Evolutionary conservation across 2,797 vertebrate species (phyloP), one percentile per base, ranked within the genome.

Genomic region (Yasuhikotakia modesta): DNA sequence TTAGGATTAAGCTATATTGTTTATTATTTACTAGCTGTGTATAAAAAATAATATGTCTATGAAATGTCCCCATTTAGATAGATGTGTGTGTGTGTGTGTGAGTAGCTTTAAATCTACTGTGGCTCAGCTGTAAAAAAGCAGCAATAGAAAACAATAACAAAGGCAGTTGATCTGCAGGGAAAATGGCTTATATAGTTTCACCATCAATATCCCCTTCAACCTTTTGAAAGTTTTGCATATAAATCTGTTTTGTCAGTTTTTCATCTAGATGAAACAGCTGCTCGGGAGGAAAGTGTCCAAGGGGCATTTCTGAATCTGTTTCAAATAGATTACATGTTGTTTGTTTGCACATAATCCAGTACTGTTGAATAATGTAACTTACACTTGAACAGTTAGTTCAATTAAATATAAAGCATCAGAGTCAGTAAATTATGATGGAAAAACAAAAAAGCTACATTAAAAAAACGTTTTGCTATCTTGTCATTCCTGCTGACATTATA

Each of bases 211-310:
- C 22, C 2, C 22, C 10, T 63, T 69, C 24, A 45, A 30, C 69
- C 53, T 50, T 48, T 8, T 45, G 19, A 60, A 75, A 46, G 73
- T 70, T 73, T 55, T 66, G 39, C 2, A 46, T 53, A 78, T 67
- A 52, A 78, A 78, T 75, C 16, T 8, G 12, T 32, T 78, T 60
- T 53, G 58, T 17, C 27, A 39, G 55, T 22, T 43, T 67, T 73
- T 72, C 11, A 55, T 69, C 55, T 60, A 19, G 69, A 75, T 74
- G 52, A 78, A 81, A 43, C 45, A 70, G 70, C 65, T 75, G 66
- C 35, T 80, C 24, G 46, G 30, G 57, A 48, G 60, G 27, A 50
- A 71, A n/a, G 71, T 39, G 43, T 63, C 75, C 67, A 53, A 60
- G 52, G 46, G 72, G 7, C 24, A 63, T n/a, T 22, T 16, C 65